Evolutionary conservation across 2,797 vertebrate species (phyloP).

Genomic region (Psittacula derbiana): DNA sequence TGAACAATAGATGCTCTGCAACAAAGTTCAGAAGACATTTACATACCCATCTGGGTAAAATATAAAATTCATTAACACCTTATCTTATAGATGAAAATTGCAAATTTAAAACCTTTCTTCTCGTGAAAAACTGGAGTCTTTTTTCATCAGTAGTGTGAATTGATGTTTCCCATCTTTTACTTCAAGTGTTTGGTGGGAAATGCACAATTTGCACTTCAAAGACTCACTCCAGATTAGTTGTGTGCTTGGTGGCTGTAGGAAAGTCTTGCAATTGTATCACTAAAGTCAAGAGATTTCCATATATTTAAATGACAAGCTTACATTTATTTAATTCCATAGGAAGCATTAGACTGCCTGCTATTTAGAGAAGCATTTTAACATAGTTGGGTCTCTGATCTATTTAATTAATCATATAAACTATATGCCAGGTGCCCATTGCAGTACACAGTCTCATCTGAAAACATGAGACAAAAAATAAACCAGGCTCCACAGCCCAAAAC

Average conservation of each 20-base stretch:
- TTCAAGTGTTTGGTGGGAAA: slow-evolving; percentile 63
- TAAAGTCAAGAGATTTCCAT: slow-evolving; percentile 29
- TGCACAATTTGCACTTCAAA: slow-evolving; percentile 75
- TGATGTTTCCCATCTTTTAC: slow-evolving; percentile 60
- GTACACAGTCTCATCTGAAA: neutral
- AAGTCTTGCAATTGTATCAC: slow-evolving; percentile 64
- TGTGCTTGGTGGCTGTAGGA: neutral
- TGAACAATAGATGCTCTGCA: neutral
- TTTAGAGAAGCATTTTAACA: neutral
- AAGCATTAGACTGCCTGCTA: neutral
- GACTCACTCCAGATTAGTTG: slow-evolving; percentile 41
- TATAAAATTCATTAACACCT: slow-evolving; percentile 69
- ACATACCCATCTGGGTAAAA: slow-evolving; percentile 63
- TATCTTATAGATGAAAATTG: slow-evolving; percentile 44
- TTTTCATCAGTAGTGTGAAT: slow-evolving; percentile 55
- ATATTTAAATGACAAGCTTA: slow-evolving; percentile 36
- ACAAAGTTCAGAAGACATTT: slow-evolving; percentile 57
- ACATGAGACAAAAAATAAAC: neutral
- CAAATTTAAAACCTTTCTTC: slow-evolving; percentile 69
- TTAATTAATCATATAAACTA: neutral
- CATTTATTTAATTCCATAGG: neutral
- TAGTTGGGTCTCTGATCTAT: neutral
- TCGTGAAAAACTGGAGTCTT: slow-evolving; percentile 27
- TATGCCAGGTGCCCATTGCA: neutral
- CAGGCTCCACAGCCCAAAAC: neutral